Evolutionary conservation across 1,140 invertebrate species (phyloP).

Genomic region (Lordiphosa stackelbergi): DNA sequence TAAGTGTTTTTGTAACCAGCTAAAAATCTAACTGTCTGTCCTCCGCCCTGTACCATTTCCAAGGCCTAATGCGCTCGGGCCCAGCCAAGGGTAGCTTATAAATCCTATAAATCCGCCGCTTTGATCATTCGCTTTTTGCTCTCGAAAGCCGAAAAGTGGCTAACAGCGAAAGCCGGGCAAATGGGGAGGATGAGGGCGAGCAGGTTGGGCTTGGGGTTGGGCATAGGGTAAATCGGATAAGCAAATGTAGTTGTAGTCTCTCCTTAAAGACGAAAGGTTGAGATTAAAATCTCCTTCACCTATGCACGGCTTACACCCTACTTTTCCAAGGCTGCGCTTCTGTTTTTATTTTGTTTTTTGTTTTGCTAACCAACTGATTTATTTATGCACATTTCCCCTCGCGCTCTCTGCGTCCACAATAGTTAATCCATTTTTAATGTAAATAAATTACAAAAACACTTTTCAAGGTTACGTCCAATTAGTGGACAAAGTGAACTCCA

Average conservation of each 20-base stretch:
- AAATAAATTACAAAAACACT: slow-evolving; percentile 67
- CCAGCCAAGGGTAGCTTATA: slow-evolving; percentile 42
- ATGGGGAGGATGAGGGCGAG: slow-evolving; percentile 27
- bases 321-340: slow-evolving; percentile 18
- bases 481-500: slow-evolving; percentile 4
- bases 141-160: slow-evolving; percentile 48
- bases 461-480: slow-evolving; percentile 57
- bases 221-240: slow-evolving; percentile 6
- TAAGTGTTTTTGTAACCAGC: slow-evolving; percentile 53
- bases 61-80: slow-evolving; percentile 31
- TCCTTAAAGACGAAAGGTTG: too few relatives aligned
- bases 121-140: slow-evolving; percentile 34
- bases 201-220: slow-evolving; percentile 2
- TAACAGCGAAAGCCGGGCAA: neutral
- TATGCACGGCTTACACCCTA: slow-evolving; percentile 50
- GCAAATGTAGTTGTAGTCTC: slow-evolving; percentile 5
- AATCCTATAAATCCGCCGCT: slow-evolving; percentile 54
- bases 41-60: neutral
- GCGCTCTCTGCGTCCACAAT: slow-evolving; percentile 36
- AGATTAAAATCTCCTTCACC: slow-evolving; percentile 21
- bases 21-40: slow-evolving; percentile 20
- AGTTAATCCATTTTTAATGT: slow-evolving; percentile 64
- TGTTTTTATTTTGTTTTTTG: slow-evolving; percentile 16
- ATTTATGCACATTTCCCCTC: slow-evolving; percentile 43
- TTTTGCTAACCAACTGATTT: slow-evolving; percentile 40